Base-by-base conservation (phyloP, 2,888 invertebrate genomes). In the Frankliniella fusca region DNA sequence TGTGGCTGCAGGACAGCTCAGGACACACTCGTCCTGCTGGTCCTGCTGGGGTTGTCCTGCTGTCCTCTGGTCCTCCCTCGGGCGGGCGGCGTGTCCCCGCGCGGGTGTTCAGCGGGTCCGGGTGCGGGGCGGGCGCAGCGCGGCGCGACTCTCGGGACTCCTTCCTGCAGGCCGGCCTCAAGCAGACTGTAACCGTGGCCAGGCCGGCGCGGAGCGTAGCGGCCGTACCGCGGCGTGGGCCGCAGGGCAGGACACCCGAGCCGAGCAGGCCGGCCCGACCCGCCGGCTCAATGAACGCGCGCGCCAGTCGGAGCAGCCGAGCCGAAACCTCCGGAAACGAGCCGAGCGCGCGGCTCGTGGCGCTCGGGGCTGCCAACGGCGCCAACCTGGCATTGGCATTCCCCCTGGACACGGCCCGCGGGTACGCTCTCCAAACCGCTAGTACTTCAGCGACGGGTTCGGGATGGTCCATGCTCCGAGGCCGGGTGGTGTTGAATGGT, bases 121-220 rank as follows among this genome's bases (percentile, higher is more conserved):
- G 11, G 54, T 3, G 38, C 54, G 5, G 54, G 11, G 54, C 2
- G 38, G 38, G 38, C 38, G 38, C 38, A 38, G 38, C 54, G 54
- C 12, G 12, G 54, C 54, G 12, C 54, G 54, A 15, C 38, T 18
- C 70, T 70, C 70, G 70, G 70, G 8, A 7, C 27, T 76, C 70
- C 70, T 23, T 23, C 70, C 70, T 27, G 27, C 70, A 76, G 27
- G 70, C 70, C 23, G 70, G 70, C 23, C 70, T 23, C 27, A 12
- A 76, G 23, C 70, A 76, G 70, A 76, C 70, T 76, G 23, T 76
- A 38, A 27, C 70, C 70, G 70, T n/a, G 7, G 70, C 70, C 70
- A n/a, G 20, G 54, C 54, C 54, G 54, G 15, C 54, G 54, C 54
- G 61, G 10, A 61, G 70, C 70, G n/a, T 23, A 23, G 23, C 70